Evolutionary conservation across 1,140 invertebrate species (phyloP).

Genomic region (Thalassaphorura encarpata): DNA sequence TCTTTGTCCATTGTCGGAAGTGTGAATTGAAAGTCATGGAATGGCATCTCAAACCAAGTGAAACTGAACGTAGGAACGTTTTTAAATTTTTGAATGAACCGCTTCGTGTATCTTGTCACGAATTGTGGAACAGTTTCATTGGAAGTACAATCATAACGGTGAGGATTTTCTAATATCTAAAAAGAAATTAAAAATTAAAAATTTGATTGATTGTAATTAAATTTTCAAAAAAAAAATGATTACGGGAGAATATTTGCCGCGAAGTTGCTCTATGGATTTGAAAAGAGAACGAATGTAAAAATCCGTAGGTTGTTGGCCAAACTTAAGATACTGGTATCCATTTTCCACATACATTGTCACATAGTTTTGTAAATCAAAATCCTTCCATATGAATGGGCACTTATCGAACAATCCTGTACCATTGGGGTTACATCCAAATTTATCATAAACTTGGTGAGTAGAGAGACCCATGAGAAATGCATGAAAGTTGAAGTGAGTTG

Average conservation of each 20-base stretch:
- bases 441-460: neutral
- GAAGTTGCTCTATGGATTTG: slow-evolving; percentile 20
- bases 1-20: slow-evolving; percentile 4
- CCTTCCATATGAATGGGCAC: slow-evolving; percentile 43
- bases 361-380: slow-evolving; percentile 40
- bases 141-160: neutral
- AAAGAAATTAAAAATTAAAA: too few relatives aligned
- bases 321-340: slow-evolving; percentile 41
- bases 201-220: too few relatives aligned
- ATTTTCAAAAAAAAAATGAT: too few relatives aligned
- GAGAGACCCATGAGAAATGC: neutral
- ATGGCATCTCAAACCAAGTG: slow-evolving; percentile 4
- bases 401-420: neutral
- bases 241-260: slow-evolving; percentile 1
- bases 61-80: slow-evolving; percentile 2
- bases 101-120: slow-evolving; percentile 1
- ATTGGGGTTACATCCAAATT: slow-evolving; percentile 31
- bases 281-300: slow-evolving; percentile 46
- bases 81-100: neutral
- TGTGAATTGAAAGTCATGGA: neutral
- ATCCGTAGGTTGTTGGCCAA: slow-evolving; percentile 41
- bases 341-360: slow-evolving; percentile 45
- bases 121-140: slow-evolving; percentile 6
- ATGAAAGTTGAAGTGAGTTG: neutral
- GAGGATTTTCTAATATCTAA: neutral